phyloP scores from a whole-genome alignment of 2,113 vertebrate species.

The Pseudorasbora parva region DNA sequence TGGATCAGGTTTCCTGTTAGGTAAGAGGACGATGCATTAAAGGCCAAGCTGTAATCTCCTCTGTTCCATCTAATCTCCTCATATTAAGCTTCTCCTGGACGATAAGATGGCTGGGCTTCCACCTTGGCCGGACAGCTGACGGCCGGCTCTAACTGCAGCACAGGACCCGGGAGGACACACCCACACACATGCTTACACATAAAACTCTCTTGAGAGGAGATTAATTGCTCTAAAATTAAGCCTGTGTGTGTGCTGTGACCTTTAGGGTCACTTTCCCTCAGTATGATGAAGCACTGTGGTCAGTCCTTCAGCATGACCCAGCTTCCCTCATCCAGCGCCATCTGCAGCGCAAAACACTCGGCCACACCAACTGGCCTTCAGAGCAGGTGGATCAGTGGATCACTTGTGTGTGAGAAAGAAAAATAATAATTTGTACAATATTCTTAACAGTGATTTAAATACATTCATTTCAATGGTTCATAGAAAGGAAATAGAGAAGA shows the following conservation, averaged over 20 bases:
- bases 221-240: conserved; percentile 79
- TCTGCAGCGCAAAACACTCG: conserved; percentile 32
- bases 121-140: conserved; percentile 51
- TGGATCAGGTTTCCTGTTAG: conserved; percentile 46
- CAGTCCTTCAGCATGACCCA: conserved; percentile 57
- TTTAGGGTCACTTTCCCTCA: conserved; percentile 63
- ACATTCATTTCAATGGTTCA: neutral
- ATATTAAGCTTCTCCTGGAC: conserved; percentile 57
- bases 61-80: conserved; percentile 53
- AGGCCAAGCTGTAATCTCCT: conserved; percentile 55
- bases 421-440: neutral
- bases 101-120: conserved; percentile 49
- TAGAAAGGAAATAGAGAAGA: neutral
- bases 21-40: conserved; percentile 51
- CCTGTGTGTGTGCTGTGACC: conserved; percentile 71
- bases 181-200: conserved; percentile 24
- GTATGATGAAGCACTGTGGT: conserved; percentile 61
- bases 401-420: neutral
- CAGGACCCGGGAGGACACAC: conserved; percentile 35
- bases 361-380: conserved; percentile 32
- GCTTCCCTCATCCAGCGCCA: conserved; percentile 41
- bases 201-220: conserved; percentile 63
- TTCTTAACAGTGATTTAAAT: neutral
- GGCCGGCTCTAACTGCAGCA: conserved; percentile 28
- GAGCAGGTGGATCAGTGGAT: conserved; percentile 14